phyloP scores from a whole-genome alignment of 2,888 invertebrate species.

The Drosophila paranaensis region DNA sequence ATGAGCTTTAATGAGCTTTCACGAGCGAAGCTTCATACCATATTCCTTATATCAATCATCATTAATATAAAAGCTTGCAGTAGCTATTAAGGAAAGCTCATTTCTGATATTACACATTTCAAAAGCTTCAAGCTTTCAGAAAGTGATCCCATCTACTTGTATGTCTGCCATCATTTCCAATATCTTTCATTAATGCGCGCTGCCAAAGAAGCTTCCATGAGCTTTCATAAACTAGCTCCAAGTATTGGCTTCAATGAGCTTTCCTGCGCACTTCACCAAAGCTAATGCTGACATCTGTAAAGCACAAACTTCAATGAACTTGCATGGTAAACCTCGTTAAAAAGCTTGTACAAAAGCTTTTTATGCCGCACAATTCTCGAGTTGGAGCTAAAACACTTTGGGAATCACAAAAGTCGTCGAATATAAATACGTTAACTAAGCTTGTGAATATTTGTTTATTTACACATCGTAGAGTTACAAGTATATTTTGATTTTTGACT shows the following conservation, averaged over 20 bases:
- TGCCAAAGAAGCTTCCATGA: background rate
- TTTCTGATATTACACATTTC: too few relatives aligned
- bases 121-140: too few relatives aligned
- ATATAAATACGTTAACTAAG: background rate
- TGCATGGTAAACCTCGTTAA: background rate
- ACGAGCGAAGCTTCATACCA: too few relatives aligned
- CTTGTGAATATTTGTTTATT: constrained; percentile 11
- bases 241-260: too few relatives aligned
- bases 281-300: too few relatives aligned
- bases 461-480: background rate
- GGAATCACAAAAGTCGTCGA: background rate
- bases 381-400: background rate
- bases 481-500: background rate
- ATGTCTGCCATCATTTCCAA: background rate
- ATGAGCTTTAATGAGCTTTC: background rate
- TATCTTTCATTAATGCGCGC: background rate
- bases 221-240: background rate
- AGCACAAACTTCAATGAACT: too few relatives aligned
- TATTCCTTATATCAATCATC: too few relatives aligned
- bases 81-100: too few relatives aligned
- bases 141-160: too few relatives aligned
- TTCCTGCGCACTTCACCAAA: background rate
- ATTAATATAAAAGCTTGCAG: too few relatives aligned
- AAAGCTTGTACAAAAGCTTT: background rate
- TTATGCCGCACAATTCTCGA: background rate